Evolutionary conservation across 2,888 invertebrate genomes (phyloP).

Genomic region (Oligia strigilis): DNA sequence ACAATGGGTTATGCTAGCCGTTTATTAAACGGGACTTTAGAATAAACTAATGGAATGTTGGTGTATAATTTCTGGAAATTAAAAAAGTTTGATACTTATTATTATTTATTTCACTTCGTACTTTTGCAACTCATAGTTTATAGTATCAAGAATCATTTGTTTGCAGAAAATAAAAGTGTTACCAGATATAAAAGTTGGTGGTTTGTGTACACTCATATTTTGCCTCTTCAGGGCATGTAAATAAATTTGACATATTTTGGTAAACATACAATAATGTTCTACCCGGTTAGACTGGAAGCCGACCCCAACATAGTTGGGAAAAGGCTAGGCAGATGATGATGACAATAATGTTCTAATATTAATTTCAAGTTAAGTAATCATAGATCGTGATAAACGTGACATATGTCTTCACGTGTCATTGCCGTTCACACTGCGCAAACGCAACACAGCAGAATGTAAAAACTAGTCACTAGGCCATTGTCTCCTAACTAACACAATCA

Average conservation of each 20-base stretch:
- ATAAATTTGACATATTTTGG: not conserved
- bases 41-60: not conserved
- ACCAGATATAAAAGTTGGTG: not conserved
- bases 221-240: not conserved
- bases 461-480: slow-evolving; percentile 52
- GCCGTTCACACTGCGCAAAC: slow-evolving; percentile 32
- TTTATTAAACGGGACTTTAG: not conserved
- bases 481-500: slow-evolving; percentile 46
- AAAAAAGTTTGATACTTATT: not conserved
- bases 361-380: not conserved
- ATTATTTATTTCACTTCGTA: not conserved
- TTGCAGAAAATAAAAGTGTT: not conserved
- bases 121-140: not conserved
- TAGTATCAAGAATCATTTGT: not conserved
- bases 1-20: not conserved
- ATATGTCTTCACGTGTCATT: slow-evolving; percentile 34
- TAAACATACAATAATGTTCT: too few relatives aligned
- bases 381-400: slow-evolving; percentile 34
- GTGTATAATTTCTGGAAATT: not conserved
- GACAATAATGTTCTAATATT: too few relatives aligned
- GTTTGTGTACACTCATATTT: not conserved
- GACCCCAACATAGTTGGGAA: too few relatives aligned
- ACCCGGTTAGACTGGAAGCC: too few relatives aligned
- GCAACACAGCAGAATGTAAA: slow-evolving; percentile 37
- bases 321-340: too few relatives aligned